A percentile compares a stretch with the other conserved stretches of the same genome.
phyloP scores from a whole-genome alignment of 2,113 vertebrate species.

The Sinocyclocheilus grahami region DNA sequence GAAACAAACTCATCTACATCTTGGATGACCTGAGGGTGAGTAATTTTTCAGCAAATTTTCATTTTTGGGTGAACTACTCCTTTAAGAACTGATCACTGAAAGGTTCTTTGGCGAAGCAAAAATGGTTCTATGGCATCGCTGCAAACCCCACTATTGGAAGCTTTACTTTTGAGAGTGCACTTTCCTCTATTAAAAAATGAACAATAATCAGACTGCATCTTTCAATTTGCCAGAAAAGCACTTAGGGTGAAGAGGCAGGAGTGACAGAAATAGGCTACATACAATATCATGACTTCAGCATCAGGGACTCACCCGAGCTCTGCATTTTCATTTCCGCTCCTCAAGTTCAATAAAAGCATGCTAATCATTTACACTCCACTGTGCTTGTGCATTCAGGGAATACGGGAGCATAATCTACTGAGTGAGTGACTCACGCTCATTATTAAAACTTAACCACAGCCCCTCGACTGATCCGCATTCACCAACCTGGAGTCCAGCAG shows the following conservation, averaged over 20 bases:
- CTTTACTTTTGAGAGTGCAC: too few species aligned
- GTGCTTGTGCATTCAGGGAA: conserved; percentile 22
- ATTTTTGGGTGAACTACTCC: too few species aligned
- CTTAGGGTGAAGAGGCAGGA: background rate
- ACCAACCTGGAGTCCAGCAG: conserved; percentile 94
- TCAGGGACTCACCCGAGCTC: conserved; percentile 28
- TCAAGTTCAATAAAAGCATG: conserved; percentile 3
- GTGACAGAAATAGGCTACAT: too few species aligned
- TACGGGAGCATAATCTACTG: conserved; percentile 1
- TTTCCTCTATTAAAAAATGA: too few species aligned
- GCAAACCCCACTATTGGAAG: too few species aligned
- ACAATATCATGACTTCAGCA: background rate
- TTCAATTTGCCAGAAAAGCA: background rate
- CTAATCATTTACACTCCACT: background rate
- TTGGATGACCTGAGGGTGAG: too few species aligned
- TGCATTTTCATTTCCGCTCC: conserved; percentile 25
- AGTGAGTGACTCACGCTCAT: conserved; percentile 15
- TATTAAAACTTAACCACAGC: conserved; percentile 14
- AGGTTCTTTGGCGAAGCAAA: too few species aligned
- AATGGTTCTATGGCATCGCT: too few species aligned
- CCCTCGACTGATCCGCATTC: background rate
- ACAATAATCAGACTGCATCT: too few species aligned
- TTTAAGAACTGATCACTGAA: too few species aligned
- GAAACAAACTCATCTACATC: too few species aligned
- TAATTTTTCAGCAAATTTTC: too few species aligned